Evolutionary conservation across 2,888 invertebrate genomes (phyloP).

Genomic region (Hydroisotoma schaefferi): DNA sequence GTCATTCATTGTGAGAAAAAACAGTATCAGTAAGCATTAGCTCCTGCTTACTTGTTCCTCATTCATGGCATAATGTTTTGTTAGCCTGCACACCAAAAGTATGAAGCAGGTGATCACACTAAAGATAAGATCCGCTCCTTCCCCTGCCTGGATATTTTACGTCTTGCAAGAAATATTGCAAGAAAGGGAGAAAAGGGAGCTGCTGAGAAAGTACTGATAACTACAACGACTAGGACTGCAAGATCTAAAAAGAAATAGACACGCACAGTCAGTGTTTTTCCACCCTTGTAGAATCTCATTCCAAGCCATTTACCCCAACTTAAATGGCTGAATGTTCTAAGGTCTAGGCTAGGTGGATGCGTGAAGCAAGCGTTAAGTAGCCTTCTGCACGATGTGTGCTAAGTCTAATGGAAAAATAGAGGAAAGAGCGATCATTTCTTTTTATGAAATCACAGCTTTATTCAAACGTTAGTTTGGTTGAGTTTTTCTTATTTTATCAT

Average conservation of each 20-base stretch:
- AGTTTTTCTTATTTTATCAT: slow-evolving; percentile 1
- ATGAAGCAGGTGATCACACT: slow-evolving; percentile 11
- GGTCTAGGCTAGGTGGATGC: too few relatives aligned
- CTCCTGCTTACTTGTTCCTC: too few relatives aligned
- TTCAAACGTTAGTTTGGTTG: background rate
- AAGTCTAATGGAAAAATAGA: slow-evolving; percentile 8
- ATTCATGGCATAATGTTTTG: too few relatives aligned
- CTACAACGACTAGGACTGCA: background rate
- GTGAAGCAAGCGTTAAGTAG: too few relatives aligned
- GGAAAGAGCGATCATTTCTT: slow-evolving; percentile 8
- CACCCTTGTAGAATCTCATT: slow-evolving; percentile 7
- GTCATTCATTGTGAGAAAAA: background rate
- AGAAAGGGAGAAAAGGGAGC: background rate
- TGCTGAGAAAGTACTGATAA: slow-evolving; percentile 12
- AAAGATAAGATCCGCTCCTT: slow-evolving; percentile 11
- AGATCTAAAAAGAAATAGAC: background rate
- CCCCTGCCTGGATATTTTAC: too few relatives aligned
- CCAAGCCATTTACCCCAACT: slow-evolving; percentile 15
- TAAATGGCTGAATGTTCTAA: too few relatives aligned
- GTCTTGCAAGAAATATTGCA: slow-evolving; percentile 6
- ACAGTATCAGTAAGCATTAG: too few relatives aligned
- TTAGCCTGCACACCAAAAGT: too few relatives aligned
- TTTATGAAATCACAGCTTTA: slow-evolving; percentile 13
- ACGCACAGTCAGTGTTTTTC: background rate
- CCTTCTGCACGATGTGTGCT: too few relatives aligned